Evolutionary conservation across 92 coral and sea anemone species (phyloP).

Genomic region (Chrysogorgia sp.): DNA sequence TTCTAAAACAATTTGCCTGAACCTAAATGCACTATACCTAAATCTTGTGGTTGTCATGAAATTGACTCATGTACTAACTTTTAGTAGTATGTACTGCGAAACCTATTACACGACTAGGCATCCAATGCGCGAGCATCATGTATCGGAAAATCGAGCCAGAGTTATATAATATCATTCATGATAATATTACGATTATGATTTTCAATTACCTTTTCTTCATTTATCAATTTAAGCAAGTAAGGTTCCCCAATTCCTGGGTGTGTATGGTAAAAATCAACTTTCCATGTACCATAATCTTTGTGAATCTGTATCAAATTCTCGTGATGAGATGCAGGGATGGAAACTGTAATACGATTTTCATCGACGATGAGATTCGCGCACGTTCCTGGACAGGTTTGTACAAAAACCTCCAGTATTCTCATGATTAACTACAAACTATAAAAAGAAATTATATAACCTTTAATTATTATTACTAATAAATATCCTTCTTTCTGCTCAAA

Average conservation of each 20-base stretch:
- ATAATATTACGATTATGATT: constrained; percentile 10
- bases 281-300: constrained; percentile 50
- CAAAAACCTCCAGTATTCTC: constrained; percentile 42
- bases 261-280: constrained; percentile 51
- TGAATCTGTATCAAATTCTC: constrained; percentile 47
- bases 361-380: constrained; percentile 35
- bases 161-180: not conserved
- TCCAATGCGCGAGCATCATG: not conserved
- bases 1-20: no score
- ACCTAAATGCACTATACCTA: no score
- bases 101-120: no score
- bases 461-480: no score
- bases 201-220: constrained; percentile 51
- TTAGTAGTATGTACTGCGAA: no score
- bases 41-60: no score
- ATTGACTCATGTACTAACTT: no score
- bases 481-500: no score
- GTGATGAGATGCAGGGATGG: constrained; percentile 50
- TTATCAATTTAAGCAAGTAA: constrained; percentile 55
- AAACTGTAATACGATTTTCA: constrained; percentile 45
- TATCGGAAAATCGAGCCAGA: not conserved
- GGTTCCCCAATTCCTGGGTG: constrained; percentile 68
- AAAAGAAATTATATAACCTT: no score
- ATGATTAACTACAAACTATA: not conserved
- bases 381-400: constrained; percentile 20